These are phyloP conservation scores for Psilopogon haemacephalus DNA, from an alignment of 2,113 vertebrate species.

Conservation along the genomic window DNA sequence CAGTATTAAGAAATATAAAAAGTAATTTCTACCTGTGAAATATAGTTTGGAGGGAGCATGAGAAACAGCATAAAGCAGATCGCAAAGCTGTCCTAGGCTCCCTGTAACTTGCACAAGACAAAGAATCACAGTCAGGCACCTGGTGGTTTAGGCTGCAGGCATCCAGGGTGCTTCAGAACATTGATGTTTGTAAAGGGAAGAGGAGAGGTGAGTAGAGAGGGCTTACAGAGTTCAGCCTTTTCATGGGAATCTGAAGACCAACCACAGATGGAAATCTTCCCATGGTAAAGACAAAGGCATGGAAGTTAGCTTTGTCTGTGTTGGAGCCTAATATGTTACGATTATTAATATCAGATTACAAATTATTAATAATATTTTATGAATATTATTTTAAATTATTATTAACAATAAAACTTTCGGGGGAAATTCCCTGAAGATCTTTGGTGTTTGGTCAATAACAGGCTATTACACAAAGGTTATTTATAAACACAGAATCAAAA, in stretches of 20 bases:
- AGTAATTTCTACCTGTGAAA: neutral
- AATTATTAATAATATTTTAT: too few relatives aligned
- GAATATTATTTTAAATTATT: too few relatives aligned
- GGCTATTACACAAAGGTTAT: too few relatives aligned
- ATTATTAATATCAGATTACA: too few relatives aligned
- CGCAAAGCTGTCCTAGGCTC: neutral
- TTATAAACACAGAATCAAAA: too few relatives aligned
- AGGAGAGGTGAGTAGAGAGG: neutral
- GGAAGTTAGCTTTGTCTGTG: neutral
- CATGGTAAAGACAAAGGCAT: neutral
- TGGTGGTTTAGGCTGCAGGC: neutral
- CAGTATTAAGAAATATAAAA: neutral
- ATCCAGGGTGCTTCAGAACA: neutral
- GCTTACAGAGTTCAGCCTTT: neutral
- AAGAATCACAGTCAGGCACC: accelerated
- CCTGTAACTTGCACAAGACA: neutral
- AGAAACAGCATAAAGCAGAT: neutral
- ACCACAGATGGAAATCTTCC: neutral
- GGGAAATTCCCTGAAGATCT: too few relatives aligned
- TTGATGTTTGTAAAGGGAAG: neutral
- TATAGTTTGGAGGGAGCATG: neutral
- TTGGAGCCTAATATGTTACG: too few relatives aligned
- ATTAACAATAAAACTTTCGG: too few relatives aligned
- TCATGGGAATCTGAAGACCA: neutral
- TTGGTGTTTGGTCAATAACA: too few relatives aligned